Conservation (phyloP, 2,113 vertebrate species). For the Chroicocephalus ridibundus region DNA sequence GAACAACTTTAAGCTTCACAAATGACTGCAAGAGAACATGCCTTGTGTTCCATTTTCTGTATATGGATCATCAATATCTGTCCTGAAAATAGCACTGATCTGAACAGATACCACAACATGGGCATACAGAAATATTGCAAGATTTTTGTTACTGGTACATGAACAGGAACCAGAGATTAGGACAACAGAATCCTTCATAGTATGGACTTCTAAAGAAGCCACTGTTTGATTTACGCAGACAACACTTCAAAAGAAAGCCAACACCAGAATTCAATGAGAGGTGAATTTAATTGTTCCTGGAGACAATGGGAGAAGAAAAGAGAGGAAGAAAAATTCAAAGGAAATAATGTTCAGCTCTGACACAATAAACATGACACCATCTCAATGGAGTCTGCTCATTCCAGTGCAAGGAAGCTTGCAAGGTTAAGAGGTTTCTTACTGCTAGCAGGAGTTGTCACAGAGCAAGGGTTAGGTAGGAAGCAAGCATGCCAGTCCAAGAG, state of each 20-base stretch:
- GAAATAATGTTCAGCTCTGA: neutral
- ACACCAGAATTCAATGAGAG: neutral
- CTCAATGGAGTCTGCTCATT: neutral
- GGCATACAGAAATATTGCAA: neutral
- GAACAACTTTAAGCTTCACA: neutral
- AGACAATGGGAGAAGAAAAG: neutral
- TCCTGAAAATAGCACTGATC: neutral
- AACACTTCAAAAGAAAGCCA: neutral
- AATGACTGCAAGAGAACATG: neutral
- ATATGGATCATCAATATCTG: neutral
- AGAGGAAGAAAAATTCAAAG: neutral
- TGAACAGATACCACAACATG: neutral
- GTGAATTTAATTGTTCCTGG: neutral
- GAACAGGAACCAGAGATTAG: neutral
- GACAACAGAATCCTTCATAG: neutral
- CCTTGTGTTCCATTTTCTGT: neutral
- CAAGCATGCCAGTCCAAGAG: constrained; percentile 13
- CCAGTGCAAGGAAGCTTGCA: neutral
- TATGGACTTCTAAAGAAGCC: neutral
- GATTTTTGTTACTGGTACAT: neutral
- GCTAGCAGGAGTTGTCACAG: neutral
- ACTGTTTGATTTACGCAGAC: neutral
- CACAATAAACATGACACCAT: neutral
- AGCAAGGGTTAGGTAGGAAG: neutral
- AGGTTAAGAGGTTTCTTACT: neutral